A percentile compares a stretch with the other conserved stretches of the same genome.
Evolutionary conservation across 2,113 vertebrate genomes (phyloP).

Genomic region (Oreotrochilus melanogaster): DNA sequence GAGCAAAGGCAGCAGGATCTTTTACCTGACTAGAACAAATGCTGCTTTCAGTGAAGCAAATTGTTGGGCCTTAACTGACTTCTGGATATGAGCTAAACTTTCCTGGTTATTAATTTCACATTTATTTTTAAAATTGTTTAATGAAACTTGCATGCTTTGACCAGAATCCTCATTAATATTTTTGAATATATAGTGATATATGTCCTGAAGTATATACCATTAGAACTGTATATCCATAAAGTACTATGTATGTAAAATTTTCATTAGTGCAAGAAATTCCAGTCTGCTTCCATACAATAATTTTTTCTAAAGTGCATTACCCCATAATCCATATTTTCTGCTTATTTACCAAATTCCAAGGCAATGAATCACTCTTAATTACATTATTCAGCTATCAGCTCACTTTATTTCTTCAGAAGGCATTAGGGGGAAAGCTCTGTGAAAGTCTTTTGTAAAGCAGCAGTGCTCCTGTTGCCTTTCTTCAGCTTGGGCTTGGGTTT

Average conservation of each 20-base stretch:
- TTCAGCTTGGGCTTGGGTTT: background rate
- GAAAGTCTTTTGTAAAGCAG: background rate
- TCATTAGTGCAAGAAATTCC: background rate
- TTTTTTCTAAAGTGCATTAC: background rate
- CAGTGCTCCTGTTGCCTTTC: background rate
- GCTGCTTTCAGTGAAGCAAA: background rate
- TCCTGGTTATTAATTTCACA: background rate
- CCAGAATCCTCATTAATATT: background rate
- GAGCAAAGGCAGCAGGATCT: background rate
- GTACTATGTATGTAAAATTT: background rate
- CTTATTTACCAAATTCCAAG: slow-evolving; percentile 12
- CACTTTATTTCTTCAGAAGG: background rate
- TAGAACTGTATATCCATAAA: background rate
- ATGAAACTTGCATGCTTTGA: background rate
- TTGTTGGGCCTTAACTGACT: background rate
- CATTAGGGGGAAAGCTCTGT: background rate
- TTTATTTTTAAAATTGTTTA: background rate
- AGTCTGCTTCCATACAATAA: background rate
- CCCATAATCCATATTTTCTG: background rate
- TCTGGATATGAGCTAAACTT: background rate
- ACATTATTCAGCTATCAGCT: slow-evolving; percentile 22
- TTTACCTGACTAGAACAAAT: background rate
- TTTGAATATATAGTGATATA: background rate
- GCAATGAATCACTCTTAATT: slow-evolving; percentile 36
- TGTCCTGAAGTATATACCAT: background rate